Percentiles rank a stretch among this genome's conserved stretches.
These are phyloP conservation scores for Leptinotarsa texana DNA, from an alignment of 1,140 invertebrate species.

Conservation along the genomic window DNA sequence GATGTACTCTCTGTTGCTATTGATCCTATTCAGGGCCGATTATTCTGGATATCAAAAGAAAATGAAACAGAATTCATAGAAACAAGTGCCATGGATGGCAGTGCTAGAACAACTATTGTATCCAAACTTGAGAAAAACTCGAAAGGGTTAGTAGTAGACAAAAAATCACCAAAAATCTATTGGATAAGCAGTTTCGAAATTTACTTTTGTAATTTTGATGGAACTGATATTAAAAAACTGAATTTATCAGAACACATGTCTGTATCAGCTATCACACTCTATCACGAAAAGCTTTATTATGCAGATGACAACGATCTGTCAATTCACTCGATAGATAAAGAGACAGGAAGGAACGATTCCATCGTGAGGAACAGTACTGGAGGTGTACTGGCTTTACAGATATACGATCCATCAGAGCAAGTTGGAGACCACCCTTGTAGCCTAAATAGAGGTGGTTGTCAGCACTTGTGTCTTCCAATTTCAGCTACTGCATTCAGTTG, in stretches of 20 bases:
- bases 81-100: conserved; percentile 70
- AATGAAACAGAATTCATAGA: conserved; percentile 58
- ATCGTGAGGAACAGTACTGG: conserved; percentile 57
- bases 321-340: conserved; percentile 64
- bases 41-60: conserved; percentile 53
- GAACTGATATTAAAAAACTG: conserved; percentile 55
- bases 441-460: conserved; percentile 67
- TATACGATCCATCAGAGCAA: conserved; percentile 72
- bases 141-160: conserved; percentile 62
- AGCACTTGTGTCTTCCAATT: conserved; percentile 79
- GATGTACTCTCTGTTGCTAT: conserved; percentile 64
- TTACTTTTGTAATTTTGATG: conserved; percentile 66
- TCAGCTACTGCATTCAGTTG: conserved; percentile 64
- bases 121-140: conserved; percentile 41
- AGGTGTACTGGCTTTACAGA: conserved; percentile 66
- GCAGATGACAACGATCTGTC: conserved; percentile 60
- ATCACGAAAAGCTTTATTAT: conserved; percentile 63
- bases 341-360: conserved; percentile 52
- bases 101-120: conserved; percentile 57
- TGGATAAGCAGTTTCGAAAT: conserved; percentile 70
- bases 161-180: conserved; percentile 66
- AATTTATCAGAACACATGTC: conserved; percentile 49
- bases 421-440: conserved; percentile 60
- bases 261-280: conserved; percentile 64
- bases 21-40: conserved; percentile 63